A percentile compares a stretch with the other conserved stretches of the same genome.
These are phyloP conservation scores for Zaprionus gabonicus DNA, from an alignment of 1,140 invertebrate species.

Conservation along the genomic window DNA sequence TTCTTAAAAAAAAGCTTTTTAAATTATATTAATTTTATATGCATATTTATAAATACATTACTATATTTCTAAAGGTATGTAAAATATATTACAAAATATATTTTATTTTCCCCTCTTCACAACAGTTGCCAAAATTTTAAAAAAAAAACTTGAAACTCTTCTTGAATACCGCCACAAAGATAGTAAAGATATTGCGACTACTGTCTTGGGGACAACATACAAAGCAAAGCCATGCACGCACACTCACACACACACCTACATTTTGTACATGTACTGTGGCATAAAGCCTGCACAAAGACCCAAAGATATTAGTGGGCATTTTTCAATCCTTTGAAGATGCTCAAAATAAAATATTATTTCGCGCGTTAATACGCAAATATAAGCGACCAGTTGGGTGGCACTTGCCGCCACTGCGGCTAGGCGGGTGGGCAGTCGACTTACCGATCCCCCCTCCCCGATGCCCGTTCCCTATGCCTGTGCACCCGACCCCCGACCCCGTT, in stretches of 20 bases:
- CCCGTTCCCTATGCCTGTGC: neutral
- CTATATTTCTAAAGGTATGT: too few relatives aligned
- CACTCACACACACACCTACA: neutral
- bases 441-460: neutral
- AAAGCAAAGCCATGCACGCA: constrained; percentile 5
- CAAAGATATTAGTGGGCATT: constrained; percentile 81
- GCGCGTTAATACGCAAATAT: constrained; percentile 82
- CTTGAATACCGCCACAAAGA: neutral
- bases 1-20: too few relatives aligned
- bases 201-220: neutral
- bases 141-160: neutral
- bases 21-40: neutral
- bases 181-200: neutral
- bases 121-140: too few relatives aligned
- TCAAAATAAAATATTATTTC: constrained; percentile 83
- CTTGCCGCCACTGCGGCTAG: constrained; percentile 41
- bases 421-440: constrained; percentile 57
- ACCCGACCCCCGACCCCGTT: constrained; percentile 36
- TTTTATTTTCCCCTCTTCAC: neutral
- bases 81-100: neutral
- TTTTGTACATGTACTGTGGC: neutral
- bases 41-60: neutral
- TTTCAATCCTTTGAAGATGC: constrained; percentile 81
- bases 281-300: constrained; percentile 78
- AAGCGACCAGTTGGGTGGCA: constrained; percentile 76